Evolutionary conservation across 2,888 invertebrate species (phyloP).

Genomic region (Aphrophora alni): DNA sequence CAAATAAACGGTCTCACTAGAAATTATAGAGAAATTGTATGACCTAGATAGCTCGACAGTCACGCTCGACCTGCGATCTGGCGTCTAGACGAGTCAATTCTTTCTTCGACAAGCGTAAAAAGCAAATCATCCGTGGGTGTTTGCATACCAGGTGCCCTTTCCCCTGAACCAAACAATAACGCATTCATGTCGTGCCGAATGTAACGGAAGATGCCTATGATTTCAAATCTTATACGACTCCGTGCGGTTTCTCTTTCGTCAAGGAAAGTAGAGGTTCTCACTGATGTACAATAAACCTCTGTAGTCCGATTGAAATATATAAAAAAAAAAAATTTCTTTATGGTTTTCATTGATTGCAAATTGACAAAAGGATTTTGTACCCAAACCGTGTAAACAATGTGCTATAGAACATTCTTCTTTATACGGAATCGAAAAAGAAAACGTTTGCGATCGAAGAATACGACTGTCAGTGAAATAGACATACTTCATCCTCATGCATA

Average conservation of each 20-base stretch:
- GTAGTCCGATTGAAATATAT: not conserved
- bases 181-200: not conserved
- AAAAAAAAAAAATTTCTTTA: no score
- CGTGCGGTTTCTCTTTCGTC: not conserved
- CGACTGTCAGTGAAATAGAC: no score
- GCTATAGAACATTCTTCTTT: no score
- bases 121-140: conserved; percentile 1
- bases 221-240: not conserved
- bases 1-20: not conserved
- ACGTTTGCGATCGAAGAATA: no score
- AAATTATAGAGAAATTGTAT: not conserved
- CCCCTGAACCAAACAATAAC: not conserved
- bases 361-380: not conserved
- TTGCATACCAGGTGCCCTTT: not conserved
- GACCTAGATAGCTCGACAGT: not conserved
- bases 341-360: not conserved
- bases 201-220: not conserved
- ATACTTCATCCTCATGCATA: no score
- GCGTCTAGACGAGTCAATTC: not conserved
- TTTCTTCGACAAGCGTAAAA: not conserved
- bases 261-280: not conserved
- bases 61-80: not conserved
- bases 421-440: no score
- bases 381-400: no score
- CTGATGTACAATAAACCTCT: no score